These are phyloP conservation scores for Heptranchias perlo DNA, from an alignment of 2,113 vertebrate species.

Conservation along the genomic window DNA sequence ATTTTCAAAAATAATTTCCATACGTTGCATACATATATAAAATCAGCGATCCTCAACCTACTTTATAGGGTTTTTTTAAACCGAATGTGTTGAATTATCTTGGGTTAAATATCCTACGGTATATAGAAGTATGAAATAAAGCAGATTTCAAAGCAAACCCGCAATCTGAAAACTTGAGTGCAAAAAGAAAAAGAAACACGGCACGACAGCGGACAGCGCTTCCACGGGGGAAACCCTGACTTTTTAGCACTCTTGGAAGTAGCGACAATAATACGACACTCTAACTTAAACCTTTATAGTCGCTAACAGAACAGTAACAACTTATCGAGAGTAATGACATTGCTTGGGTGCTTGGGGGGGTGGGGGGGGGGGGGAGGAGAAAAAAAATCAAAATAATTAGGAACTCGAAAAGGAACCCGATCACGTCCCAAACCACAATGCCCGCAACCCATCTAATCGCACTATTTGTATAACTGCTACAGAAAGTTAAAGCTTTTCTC, in stretches of 20 bases:
- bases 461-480: neutral
- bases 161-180: neutral
- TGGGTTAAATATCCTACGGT: neutral
- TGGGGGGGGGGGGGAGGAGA: neutral
- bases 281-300: neutral
- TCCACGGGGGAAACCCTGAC: slow-evolving; percentile 4
- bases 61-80: neutral
- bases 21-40: neutral
- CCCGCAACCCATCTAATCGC: slow-evolving; percentile 16
- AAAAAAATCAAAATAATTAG: neutral
- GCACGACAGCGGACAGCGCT: neutral
- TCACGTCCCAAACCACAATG: neutral
- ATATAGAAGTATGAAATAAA: neutral
- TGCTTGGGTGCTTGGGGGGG: neutral
- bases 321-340: neutral
- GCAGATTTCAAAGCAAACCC: slow-evolving; percentile 10
- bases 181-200: neutral
- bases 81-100: neutral
- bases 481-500: neutral
- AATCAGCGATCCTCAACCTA: neutral
- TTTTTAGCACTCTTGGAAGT: neutral
- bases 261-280: neutral
- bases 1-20: neutral
- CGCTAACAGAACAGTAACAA: neutral
- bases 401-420: neutral